A percentile compares a stretch with the other conserved stretches of the same genome.
Evolutionary conservation across 53 echinoderm and acorn worm genomes (phyloP).

Genomic region (Patiria pectinifera): DNA sequence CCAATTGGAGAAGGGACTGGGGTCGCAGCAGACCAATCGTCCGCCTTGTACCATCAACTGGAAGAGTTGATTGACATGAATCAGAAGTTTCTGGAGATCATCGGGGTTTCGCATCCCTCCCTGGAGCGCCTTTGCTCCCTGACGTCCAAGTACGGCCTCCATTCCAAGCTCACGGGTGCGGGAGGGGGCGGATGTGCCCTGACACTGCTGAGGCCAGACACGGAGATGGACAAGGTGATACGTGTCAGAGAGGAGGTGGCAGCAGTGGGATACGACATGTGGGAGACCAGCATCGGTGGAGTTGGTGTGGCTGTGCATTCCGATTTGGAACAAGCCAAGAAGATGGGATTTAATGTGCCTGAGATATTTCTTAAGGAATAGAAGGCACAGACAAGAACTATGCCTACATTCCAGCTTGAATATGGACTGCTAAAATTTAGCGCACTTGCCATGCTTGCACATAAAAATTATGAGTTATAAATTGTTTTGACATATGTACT

Average conservation of each 20-base stretch:
- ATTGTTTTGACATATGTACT: no score
- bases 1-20: not conserved
- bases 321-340: not conserved
- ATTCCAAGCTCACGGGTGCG: conserved; percentile 94
- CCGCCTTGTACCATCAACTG: conserved; percentile 35
- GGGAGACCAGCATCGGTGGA: conserved; percentile 85
- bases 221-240: conserved; percentile 39
- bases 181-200: conserved; percentile 97
- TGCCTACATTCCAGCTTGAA: no score
- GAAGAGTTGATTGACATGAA: conserved; percentile 94
- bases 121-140: conserved; percentile 80
- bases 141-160: conserved; percentile 69
- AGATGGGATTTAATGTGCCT: conserved; percentile 7
- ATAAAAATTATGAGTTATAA: no score
- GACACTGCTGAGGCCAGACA: conserved; percentile 76
- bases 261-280: conserved; percentile 74
- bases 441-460: no score
- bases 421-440: no score
- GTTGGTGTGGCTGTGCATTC: conserved; percentile 72
- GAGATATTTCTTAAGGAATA: not conserved
- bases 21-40: not conserved
- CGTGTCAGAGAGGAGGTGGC: conserved; percentile 63
- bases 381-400: not conserved
- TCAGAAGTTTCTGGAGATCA: conserved; percentile 77
- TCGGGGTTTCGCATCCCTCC: conserved; percentile 90